Evolutionary conservation across 1,140 invertebrate species (phyloP), one percentile per base, ranked within the genome.

Genomic region (Ctenoplectra terminalis): DNA sequence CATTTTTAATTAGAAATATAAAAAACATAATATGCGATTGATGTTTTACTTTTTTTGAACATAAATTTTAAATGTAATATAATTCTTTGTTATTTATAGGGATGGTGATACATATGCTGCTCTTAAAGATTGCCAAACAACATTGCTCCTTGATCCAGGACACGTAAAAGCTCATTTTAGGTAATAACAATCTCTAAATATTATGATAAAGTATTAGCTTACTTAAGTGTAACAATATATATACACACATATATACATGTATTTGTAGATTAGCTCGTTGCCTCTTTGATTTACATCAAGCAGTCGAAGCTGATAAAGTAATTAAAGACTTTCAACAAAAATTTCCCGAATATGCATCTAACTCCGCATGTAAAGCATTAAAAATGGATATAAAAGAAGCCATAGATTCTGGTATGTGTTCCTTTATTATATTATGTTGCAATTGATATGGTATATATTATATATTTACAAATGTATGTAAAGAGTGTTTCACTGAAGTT

Each of bases 41-140:
- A 50, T 31, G 23, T 72, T 46, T 72, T 13, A 52, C 26, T 75
- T 26, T 17, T 64, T 15, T 2, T 64, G 7, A 13, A 63, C 40
- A 26, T 64, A n/a, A 13, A 15, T 64, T 23, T 64, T 64, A 2
- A 43, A 43, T 37, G 13, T 26, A 43, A 20, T n/a, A 37, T 40
- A 37, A 70, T 71, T 72, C 60, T 60, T 52, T 72, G 13, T 70
- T 23, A 61, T 85, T 75, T 67, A 56, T 85, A 97, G 97, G 97
- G 95, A 96, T 87, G 98, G 98, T 48, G 99, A 99, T 93, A 94
- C 96, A 43, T 99, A 99, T 94, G 97, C 96, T 37, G 98, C 98
- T 9, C 94, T 99, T 50, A 94, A 96, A 72, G 98, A 99, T 94
- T 99, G 98, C 93, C 96, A 98, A 90, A 95, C 93, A 52, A 97